phyloP scores from a whole-genome alignment of 2,888 invertebrate genomes.

The Caenorhabditis angaria region DNA sequence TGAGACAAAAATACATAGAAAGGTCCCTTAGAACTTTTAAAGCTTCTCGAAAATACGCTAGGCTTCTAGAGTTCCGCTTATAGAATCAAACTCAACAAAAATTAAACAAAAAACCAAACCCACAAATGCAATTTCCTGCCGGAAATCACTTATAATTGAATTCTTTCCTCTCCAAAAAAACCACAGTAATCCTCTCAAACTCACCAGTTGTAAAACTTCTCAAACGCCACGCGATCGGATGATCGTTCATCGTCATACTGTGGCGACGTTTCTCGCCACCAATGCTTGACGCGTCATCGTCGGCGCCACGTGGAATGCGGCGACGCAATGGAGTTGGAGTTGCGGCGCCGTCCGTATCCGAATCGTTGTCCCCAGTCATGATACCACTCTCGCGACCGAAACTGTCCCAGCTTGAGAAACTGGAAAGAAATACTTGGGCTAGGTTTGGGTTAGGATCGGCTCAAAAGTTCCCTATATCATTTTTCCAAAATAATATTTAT shows the following conservation, averaged over 20 bases:
- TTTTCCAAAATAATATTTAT: no score
- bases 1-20: neutral
- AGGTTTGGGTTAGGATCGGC: no score
- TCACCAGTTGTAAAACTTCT: slow-evolving; percentile 24
- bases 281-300: slow-evolving; percentile 16
- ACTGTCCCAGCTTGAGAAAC: slow-evolving; percentile 52
- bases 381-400: slow-evolving; percentile 53
- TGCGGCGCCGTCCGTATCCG: slow-evolving; percentile 30
- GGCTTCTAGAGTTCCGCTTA: no score
- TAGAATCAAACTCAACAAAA: no score
- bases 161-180: no score
- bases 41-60: no score
- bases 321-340: slow-evolving; percentile 38
- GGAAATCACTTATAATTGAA: no score
- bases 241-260: slow-evolving; percentile 30
- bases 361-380: slow-evolving; percentile 49
- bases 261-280: slow-evolving; percentile 29
- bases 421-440: neutral
- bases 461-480: no score
- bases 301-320: slow-evolving; percentile 21
- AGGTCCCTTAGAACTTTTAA: no score
- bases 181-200: neutral
- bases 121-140: no score
- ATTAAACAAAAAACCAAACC: no score
- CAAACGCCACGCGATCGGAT: slow-evolving; percentile 43